These are phyloP conservation scores for Meandrina meandrites DNA, from an alignment of 92 coral and sea anemone species.

Conservation along the genomic window DNA sequence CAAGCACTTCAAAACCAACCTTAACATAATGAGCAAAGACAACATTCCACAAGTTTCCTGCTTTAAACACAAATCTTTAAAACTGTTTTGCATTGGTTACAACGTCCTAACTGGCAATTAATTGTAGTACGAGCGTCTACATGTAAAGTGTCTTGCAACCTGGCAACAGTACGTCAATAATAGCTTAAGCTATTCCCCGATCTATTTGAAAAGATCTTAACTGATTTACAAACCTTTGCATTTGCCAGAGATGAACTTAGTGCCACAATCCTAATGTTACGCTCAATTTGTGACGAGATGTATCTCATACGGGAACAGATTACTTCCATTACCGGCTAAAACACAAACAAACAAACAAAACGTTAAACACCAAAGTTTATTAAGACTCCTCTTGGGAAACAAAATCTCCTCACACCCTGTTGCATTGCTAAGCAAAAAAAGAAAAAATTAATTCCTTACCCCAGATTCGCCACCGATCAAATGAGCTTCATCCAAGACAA, in stretches of 20 bases:
- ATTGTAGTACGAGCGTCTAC: too few relatives aligned
- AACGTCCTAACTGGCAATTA: too few relatives aligned
- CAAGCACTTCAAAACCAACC: too few relatives aligned
- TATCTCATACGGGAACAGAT: slow-evolving; percentile 98
- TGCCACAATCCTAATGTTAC: slow-evolving; percentile 91
- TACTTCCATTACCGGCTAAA: slow-evolving; percentile 95
- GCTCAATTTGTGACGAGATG: slow-evolving; percentile 96
- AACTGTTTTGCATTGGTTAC: too few relatives aligned
- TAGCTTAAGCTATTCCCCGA: neutral
- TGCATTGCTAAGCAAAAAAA: too few relatives aligned
- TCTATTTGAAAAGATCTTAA: too few relatives aligned
- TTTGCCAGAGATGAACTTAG: slow-evolving; percentile 94
- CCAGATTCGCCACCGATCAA: slow-evolving; percentile 97
- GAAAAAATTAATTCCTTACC: slow-evolving; percentile 44
- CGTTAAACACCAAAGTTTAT: neutral
- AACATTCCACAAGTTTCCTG: too few relatives aligned
- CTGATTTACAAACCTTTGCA: slow-evolving; percentile 76
- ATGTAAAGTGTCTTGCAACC: too few relatives aligned
- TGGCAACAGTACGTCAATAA: neutral
- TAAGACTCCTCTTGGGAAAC: neutral
- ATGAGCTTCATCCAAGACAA: slow-evolving; percentile 93
- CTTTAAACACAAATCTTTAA: too few relatives aligned
- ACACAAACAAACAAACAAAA: neutral
- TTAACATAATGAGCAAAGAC: too few relatives aligned
- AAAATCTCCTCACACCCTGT: neutral